Evolutionary conservation across 1,140 invertebrate genomes (phyloP), one percentile per base, ranked within the genome.

Genomic region (Tetragnatha versicolor): DNA sequence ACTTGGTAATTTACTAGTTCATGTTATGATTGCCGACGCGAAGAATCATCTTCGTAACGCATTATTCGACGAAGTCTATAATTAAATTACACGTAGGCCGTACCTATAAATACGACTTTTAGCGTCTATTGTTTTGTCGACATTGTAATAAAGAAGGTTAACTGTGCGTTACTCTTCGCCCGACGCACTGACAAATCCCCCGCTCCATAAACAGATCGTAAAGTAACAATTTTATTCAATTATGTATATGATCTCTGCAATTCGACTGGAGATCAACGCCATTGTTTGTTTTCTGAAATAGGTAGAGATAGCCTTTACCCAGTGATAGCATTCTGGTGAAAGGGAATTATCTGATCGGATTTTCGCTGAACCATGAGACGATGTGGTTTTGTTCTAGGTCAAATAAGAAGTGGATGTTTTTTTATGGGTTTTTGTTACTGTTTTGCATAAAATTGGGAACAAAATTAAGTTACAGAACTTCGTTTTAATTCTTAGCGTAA

Each of bases 151-250:
- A 39, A 39, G 60, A 22, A n/a, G 9, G 20, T 42, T 63, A 20
- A 31, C 33, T 39, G 37, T 63, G 42, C 37, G 27, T 27, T 63
- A 25, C 37, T 25, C 49, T 25, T 22, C 14, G 22, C 37, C 14
- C 31, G 4, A 17, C 27, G 12, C 53, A 42, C 60, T 42, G 42
- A 63, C 60, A 20, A 29, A 42, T 39, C 27, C 12, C 53, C 29
- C n/a, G n/a, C 53, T 58, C 33, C 35, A 63, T 63, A 63, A 63
- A 63, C 60, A 63, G 60, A 42, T 63, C 60, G 60, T 63, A 63
- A 63, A 63, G 33, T 17, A 63, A 42, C 37, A 63, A 63, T 12
- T 63, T 63, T 63, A 63, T 63, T 63, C 25, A 63, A 63, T 63
- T 63, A 63, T 63, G 37, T 63, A 39, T 31, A 31, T 31, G 17